Evolutionary conservation across 2,888 invertebrate genomes (phyloP).

Genomic region (Charanyca ferruginea): DNA sequence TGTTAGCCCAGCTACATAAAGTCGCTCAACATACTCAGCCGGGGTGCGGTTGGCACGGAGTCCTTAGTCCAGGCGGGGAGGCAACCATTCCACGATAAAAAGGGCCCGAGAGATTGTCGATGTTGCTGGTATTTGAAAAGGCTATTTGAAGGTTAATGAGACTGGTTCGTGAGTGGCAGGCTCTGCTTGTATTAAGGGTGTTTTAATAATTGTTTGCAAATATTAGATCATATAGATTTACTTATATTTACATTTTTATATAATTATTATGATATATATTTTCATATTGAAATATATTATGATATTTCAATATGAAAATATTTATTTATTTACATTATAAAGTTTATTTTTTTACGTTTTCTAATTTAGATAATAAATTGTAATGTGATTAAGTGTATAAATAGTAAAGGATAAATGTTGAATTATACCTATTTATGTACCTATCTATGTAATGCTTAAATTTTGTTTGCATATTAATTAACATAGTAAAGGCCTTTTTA

Average conservation of each 20-base stretch:
- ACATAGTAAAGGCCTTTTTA: too few species aligned
- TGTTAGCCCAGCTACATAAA: background rate
- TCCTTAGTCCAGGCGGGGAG: slow-evolving; percentile 13
- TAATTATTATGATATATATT: background rate
- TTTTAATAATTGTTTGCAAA: slow-evolving; percentile 27
- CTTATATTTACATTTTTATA: too few species aligned
- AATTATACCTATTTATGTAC: too few species aligned
- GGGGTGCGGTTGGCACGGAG: slow-evolving; percentile 26
- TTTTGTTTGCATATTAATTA: too few species aligned
- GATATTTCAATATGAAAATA: too few species aligned
- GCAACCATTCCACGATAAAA: background rate
- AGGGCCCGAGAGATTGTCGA: slow-evolving; percentile 43
- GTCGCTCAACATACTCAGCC: slow-evolving; percentile 9
- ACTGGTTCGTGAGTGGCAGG: slow-evolving; percentile 6
- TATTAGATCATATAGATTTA: slow-evolving; percentile 4
- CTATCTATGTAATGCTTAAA: too few species aligned
- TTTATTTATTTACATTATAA: too few species aligned
- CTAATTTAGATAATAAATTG: too few species aligned
- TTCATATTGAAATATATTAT: slow-evolving; percentile 16
- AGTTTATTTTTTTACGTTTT: too few species aligned
- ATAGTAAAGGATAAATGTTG: too few species aligned
- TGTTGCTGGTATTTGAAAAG: slow-evolving; percentile 46
- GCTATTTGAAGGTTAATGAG: slow-evolving; percentile 37
- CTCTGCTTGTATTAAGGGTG: slow-evolving; percentile 20
- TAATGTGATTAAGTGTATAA: too few species aligned